These are phyloP conservation scores for Abramis brama DNA, from an alignment of 2,113 vertebrate species.

Conservation along the genomic window DNA sequence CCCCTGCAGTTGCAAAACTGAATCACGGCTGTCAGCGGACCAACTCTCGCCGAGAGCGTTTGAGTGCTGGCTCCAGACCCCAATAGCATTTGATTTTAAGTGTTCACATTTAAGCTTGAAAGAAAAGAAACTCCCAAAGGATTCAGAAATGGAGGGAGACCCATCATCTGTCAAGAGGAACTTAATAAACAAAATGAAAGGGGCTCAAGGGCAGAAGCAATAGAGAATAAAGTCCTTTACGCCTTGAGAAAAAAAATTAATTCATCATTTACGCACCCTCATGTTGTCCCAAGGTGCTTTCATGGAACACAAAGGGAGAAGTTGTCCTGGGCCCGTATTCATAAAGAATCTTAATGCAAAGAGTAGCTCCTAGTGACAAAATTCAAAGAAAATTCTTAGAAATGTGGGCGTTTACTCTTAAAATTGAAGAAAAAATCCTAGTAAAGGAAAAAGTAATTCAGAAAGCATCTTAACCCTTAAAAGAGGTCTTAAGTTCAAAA, in stretches of 20 bases:
- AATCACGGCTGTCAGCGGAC: conserved; percentile 34
- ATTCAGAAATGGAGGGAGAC: conserved; percentile 32
- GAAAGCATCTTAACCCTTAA: no score
- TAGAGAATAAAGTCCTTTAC: conserved; percentile 32
- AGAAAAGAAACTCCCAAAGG: conserved; percentile 34
- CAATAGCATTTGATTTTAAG: conserved; percentile 45
- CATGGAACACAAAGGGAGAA: background rate
- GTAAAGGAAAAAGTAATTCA: no score
- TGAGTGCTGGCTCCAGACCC: conserved; percentile 12
- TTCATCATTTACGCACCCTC: background rate
- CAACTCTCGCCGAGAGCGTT: conserved; percentile 16
- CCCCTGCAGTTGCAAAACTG: conserved; percentile 30
- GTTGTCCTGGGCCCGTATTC: no score
- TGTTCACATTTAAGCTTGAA: conserved; percentile 37
- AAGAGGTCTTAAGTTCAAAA: no score
- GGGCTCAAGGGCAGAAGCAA: conserved; percentile 1
- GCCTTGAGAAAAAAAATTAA: background rate
- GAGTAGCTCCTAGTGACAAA: no score
- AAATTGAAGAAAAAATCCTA: no score
- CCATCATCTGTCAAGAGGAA: conserved; percentile 49
- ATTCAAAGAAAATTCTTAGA: no score
- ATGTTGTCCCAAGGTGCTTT: background rate
- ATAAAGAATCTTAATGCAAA: no score
- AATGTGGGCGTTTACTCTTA: no score
- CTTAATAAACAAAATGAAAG: conserved; percentile 58